Base-by-base conservation (phyloP, 35 echinoderm and acorn worm genomes). In the Apostichopus californicus region DNA sequence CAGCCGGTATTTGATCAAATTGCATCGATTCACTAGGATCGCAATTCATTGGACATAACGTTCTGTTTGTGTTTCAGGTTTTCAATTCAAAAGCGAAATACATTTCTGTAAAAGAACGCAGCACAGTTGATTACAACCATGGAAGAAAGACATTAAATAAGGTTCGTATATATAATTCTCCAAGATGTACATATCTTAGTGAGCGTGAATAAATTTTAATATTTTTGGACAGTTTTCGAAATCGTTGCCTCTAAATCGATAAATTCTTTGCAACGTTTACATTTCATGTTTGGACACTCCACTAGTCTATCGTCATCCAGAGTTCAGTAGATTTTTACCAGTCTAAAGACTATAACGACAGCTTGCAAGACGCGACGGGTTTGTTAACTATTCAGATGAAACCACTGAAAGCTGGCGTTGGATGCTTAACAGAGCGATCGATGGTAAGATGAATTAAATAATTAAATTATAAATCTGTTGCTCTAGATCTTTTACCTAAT, bases 251-350 rank as follows among this genome's bases (percentile, higher is more conserved):
- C 34, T 1, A 1, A 46, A 46, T 46, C 34, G 34, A 46, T 46
- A 3, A 46, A 46, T 46, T 46, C 34, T 46, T 46, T 46, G 34
- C 34, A 46, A 46, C 34, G 34, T 46, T 46, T 46, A 46, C 34
- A 46, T 46, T 46, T 46, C 34, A 46, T 46, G 34, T 46, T 46
- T 46, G 34, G 34, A 46, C 34, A 46, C 34, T 46, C 34, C 13
- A 18, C 7, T 25, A 89, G 86, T 66, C 86, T 13, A 72, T 89
- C 9, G 72, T 8, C 64, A 54, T 89, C 54, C 46, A 58, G 5
- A 89, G 86, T 63, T 9, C 8, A 34, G 26, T 55, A 21, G 25
- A 89, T 66, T 89, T 89, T 3, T 89, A 73, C 63, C 57, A 89
- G 20, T 68, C 68, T 28, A 18, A 18, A 1, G 22, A 89, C 25